Evolutionary conservation across 2,888 invertebrate genomes (phyloP).

Genomic region (Volucella inflata): DNA sequence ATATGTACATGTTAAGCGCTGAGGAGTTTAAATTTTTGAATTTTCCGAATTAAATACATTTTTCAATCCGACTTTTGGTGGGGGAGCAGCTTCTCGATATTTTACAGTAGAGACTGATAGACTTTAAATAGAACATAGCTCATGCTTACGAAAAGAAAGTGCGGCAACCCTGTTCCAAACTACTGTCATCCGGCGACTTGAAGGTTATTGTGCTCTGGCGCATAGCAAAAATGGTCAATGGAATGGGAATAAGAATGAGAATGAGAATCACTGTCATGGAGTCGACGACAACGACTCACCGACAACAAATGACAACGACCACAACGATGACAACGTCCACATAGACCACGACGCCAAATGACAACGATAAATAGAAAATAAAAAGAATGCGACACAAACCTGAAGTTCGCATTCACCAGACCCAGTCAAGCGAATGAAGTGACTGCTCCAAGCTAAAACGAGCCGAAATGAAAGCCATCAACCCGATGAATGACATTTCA

Average conservation of each 20-base stretch:
- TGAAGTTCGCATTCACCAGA: slow-evolving; percentile 22
- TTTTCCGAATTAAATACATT: no score
- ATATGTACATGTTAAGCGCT: no score
- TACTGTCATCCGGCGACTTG: slow-evolving; percentile 5
- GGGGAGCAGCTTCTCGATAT: no score
- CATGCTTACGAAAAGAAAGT: neutral
- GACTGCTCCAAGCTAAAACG: slow-evolving; percentile 21
- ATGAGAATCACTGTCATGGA: slow-evolving; percentile 30
- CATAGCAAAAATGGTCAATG: slow-evolving; percentile 31
- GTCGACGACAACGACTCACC: neutral
- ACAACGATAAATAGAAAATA: neutral
- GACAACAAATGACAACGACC: neutral
- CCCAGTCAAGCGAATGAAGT: slow-evolving; percentile 33
- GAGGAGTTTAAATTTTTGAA: no score
- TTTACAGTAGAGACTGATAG: no score
- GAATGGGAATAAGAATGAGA: neutral
- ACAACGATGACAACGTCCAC: slow-evolving; percentile 13
- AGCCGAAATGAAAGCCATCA: slow-evolving; percentile 45
- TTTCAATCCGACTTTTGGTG: no score
- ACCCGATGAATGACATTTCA: slow-evolving; percentile 37
- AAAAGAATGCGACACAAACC: slow-evolving; percentile 9
- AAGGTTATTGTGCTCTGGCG: slow-evolving; percentile 47
- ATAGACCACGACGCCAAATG: neutral
- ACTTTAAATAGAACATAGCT: no score
- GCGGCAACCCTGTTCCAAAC: slow-evolving; percentile 16